Conservation (phyloP, 2,888 invertebrate genomes). For the Drosophila emarginata region DNA sequence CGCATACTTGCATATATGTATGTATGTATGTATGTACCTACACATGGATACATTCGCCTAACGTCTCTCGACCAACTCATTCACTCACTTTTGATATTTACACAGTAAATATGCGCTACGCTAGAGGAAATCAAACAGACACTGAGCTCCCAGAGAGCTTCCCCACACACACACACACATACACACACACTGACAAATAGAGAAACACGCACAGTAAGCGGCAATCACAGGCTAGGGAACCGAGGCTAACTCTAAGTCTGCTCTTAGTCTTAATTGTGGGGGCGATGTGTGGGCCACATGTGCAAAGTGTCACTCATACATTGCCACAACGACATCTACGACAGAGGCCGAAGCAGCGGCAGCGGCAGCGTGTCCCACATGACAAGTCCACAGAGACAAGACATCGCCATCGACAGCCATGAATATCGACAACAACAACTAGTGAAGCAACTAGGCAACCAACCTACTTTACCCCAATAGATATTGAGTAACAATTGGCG, state of each 20-base stretch:
- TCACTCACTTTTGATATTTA: constrained; percentile 57
- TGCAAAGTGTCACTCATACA: constrained; percentile 67
- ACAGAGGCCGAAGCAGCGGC: not conserved
- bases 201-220: constrained; percentile 36
- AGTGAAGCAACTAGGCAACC: constrained; percentile 31
- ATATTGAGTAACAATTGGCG: constrained; percentile 71
- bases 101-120: constrained; percentile 58
- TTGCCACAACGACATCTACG: constrained; percentile 9
- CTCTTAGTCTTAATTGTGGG: constrained; percentile 60
- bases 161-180: constrained; percentile 11
- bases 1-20: constrained; percentile 11
- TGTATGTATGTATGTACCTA: constrained; percentile 39
- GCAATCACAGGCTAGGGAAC: constrained; percentile 55
- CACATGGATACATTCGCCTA: constrained; percentile 56
- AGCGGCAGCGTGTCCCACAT: constrained; percentile 13
- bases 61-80: constrained; percentile 56
- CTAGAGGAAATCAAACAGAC: constrained; percentile 64
- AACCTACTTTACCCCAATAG: constrained; percentile 65
- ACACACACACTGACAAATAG: constrained; percentile 19
- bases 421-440: constrained; percentile 37
- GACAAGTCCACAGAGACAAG: constrained; percentile 34
- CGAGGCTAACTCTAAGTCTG: constrained; percentile 41
- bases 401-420: constrained; percentile 37
- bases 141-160: constrained; percentile 31
- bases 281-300: constrained; percentile 57